Percentiles rank a stretch among this genome's conserved stretches.
phyloP scores from a whole-genome alignment of 2,797 vertebrate genomes.

The Lacerta bilineata region DNA sequence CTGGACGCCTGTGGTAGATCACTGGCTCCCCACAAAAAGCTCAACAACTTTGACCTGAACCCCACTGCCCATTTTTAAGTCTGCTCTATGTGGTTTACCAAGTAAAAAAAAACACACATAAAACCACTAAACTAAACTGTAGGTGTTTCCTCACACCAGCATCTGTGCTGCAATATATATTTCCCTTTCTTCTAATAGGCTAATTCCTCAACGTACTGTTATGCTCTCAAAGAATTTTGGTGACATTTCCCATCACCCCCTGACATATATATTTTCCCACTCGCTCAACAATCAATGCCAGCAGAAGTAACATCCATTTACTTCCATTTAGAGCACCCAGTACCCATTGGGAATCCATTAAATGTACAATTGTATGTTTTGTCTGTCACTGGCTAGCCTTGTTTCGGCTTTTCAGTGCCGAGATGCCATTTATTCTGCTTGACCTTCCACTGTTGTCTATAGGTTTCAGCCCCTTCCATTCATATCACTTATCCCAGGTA shows the following conservation, averaged over 20 bases:
- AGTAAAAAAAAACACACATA: too few species aligned
- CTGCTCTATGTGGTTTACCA: too few species aligned
- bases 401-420: background rate
- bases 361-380: conserved; percentile 43
- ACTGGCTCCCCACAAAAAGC: too few species aligned
- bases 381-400: background rate
- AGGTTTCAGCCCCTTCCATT: background rate
- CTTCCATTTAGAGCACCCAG: background rate
- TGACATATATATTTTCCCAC: background rate
- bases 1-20: too few species aligned
- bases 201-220: conserved; percentile 28
- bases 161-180: background rate
- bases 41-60: too few species aligned
- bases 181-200: background rate
- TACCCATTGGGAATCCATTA: conserved; percentile 21
- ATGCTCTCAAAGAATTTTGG: conserved; percentile 1
- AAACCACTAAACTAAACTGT: background rate
- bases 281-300: conserved; percentile 25
- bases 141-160: background rate
- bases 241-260: conserved; percentile 1
- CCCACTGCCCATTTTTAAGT: too few species aligned
- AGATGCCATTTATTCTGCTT: background rate
- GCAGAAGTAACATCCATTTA: conserved; percentile 8
- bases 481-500: conserved; percentile 36
- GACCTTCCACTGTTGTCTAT: conserved; percentile 27